A percentile compares a stretch with the other conserved stretches of the same genome.
phyloP scores from a whole-genome alignment of 2,113 vertebrate genomes.

The Calonectris borealis region DNA sequence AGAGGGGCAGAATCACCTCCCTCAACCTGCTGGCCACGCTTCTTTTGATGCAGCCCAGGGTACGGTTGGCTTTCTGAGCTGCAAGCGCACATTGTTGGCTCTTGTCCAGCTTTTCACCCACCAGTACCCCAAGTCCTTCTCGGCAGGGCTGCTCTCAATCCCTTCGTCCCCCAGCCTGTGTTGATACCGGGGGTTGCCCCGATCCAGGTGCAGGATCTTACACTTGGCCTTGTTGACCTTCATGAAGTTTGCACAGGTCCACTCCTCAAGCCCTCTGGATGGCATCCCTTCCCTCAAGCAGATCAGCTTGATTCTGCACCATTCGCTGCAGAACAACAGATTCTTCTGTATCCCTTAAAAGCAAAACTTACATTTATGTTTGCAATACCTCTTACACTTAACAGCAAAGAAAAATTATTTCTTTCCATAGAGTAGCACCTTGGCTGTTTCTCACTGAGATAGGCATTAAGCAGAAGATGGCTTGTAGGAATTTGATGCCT shows the following conservation, averaged over 20 bases:
- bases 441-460: background rate
- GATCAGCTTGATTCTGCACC: background rate
- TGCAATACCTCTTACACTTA: background rate
- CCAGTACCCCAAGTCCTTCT: background rate
- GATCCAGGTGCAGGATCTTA: accelerated
- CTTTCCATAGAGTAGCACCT: background rate
- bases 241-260: accelerated
- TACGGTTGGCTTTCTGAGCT: background rate
- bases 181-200: accelerated
- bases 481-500: background rate
- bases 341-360: background rate
- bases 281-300: background rate
- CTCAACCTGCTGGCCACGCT: accelerated
- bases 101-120: background rate
- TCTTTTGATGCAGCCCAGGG: no score
- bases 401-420: background rate
- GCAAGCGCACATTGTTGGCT: background rate
- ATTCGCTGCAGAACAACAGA: background rate
- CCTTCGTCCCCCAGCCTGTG: accelerated
- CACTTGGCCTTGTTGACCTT: background rate
- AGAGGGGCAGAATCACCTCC: background rate
- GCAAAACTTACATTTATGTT: background rate
- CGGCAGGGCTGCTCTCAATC: background rate
- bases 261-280: background rate
- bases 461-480: background rate